Conservation (phyloP, 2,797 vertebrate species). For the Zenarchopterus dispar region DNA sequence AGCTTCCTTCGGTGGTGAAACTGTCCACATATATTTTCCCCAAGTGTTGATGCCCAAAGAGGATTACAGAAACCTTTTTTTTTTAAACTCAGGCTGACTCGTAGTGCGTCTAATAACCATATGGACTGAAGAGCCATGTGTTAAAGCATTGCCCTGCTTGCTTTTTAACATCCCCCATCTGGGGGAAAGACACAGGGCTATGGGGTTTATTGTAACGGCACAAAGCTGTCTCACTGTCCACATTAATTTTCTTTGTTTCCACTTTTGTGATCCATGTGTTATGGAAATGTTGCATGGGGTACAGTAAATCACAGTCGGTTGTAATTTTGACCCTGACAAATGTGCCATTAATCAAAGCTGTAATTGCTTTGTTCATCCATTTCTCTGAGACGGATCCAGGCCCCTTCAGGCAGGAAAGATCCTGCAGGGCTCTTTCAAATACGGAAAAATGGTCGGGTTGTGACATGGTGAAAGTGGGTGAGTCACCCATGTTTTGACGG, state of each 20-base stretch:
- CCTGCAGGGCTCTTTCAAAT: conserved; percentile 34
- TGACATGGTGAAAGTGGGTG: conserved; percentile 35
- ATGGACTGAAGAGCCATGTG: conserved; percentile 49
- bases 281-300: conserved; percentile 28
- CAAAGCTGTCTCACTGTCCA: conserved; percentile 39
- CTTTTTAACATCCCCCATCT: conserved; percentile 25
- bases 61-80: conserved; percentile 26
- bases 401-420: conserved; percentile 28
- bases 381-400: conserved; percentile 17
- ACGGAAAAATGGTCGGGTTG: conserved; percentile 33
- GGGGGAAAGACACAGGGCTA: conserved; percentile 22
- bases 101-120: conserved; percentile 30
- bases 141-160: conserved; percentile 22
- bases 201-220: conserved; percentile 29
- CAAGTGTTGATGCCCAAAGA: conserved; percentile 28
- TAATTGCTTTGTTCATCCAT: conserved; percentile 39
- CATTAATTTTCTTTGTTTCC: conserved; percentile 47
- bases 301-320: conserved; percentile 33
- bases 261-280: conserved; percentile 35
- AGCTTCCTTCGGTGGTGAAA: conserved; percentile 54
- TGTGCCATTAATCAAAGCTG: conserved; percentile 47
- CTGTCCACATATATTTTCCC: conserved; percentile 45
- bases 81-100: conserved; percentile 45
- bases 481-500: conserved; percentile 55
- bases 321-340: conserved; percentile 43